Conservation (phyloP, 2,113 vertebrate species). For the Mus pahari region DNA sequence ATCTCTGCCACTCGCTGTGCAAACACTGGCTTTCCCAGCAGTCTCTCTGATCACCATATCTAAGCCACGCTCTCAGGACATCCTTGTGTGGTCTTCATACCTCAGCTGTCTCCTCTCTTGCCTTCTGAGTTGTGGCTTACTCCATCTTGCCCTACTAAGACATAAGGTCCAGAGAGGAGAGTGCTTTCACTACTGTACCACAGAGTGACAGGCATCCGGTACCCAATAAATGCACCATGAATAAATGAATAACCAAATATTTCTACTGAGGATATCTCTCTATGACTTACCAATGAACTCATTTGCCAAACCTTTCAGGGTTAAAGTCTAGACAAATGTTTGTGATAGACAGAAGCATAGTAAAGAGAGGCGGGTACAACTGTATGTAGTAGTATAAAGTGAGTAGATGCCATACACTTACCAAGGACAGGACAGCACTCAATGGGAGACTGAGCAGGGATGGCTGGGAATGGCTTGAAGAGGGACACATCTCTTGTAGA, state of each 20-base stretch:
- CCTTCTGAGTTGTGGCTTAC: background rate
- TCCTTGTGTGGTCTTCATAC: background rate
- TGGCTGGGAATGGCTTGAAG: background rate
- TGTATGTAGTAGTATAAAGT: background rate
- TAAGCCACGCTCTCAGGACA: background rate
- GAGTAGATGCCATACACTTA: background rate
- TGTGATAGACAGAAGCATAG: background rate
- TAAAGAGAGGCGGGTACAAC: background rate
- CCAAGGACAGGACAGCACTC: background rate
- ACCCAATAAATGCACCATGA: background rate
- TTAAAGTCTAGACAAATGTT: background rate
- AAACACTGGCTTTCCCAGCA: background rate
- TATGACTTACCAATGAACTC: background rate
- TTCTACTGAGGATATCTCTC: background rate
- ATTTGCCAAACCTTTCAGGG: background rate
- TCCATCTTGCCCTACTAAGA: background rate
- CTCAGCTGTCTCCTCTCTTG: background rate
- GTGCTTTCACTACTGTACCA: background rate
- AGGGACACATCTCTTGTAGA: no score
- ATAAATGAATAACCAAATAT: background rate
- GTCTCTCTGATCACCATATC: background rate
- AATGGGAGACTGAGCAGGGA: background rate
- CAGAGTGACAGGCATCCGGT: background rate
- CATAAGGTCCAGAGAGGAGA: background rate
- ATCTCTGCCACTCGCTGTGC: background rate